phyloP scores from a whole-genome alignment of 2,888 invertebrate genomes.

The Lysandra bellargus region DNA sequence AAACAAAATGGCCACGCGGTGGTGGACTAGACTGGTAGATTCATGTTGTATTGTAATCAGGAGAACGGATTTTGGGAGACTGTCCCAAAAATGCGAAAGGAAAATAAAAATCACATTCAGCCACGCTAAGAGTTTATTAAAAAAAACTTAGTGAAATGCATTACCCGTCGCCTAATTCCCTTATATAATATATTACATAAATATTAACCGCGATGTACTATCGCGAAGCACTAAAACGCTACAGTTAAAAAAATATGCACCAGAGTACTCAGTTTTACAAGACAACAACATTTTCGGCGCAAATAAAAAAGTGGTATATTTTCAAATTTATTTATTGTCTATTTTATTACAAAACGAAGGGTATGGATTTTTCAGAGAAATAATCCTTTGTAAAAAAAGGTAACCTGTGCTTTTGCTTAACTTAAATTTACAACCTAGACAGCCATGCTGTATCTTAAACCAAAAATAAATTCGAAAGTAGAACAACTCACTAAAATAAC shows the following conservation, averaged over 20 bases:
- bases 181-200: constrained; percentile 44
- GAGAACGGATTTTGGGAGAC: background rate
- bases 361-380: constrained; percentile 33
- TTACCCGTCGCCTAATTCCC: constrained; percentile 55
- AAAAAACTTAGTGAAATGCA: constrained; percentile 54
- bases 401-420: constrained; percentile 1
- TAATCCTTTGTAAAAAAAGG: constrained; percentile 7
- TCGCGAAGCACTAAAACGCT: constrained; percentile 40
- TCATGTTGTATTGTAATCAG: background rate
- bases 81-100: constrained; percentile 1
- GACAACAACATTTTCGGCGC: constrained; percentile 43
- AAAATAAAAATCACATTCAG: constrained; percentile 40
- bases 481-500: constrained; percentile 8
- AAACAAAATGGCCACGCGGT: too few species aligned
- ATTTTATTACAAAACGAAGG: constrained; percentile 16
- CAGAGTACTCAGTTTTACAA: constrained; percentile 44
- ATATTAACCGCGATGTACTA: constrained; percentile 39
- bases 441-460: constrained; percentile 18
- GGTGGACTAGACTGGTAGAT: too few species aligned
- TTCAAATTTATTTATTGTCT: constrained; percentile 30
- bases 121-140: constrained; percentile 47
- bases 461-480: constrained; percentile 26
- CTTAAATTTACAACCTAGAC: constrained; percentile 12
- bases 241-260: constrained; percentile 47
- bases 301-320: constrained; percentile 29